Conservation (phyloP, 2,113 vertebrate species). For the Triplophysa siluroides region DNA sequence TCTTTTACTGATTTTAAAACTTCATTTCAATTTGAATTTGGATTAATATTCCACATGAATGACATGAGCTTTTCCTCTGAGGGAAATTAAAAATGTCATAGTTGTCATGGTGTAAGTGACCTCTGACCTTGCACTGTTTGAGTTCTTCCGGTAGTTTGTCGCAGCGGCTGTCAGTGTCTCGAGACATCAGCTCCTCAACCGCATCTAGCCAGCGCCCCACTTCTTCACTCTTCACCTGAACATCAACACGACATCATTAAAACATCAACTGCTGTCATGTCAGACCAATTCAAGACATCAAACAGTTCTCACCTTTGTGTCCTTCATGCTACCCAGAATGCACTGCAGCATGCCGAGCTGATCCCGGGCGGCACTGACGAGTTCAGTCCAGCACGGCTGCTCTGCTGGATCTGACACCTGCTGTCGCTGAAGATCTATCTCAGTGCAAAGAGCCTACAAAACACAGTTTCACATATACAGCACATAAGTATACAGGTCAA, state of each 20-base stretch:
- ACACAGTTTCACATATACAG: neutral
- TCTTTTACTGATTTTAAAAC: no score
- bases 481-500: no score
- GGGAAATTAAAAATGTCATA: neutral
- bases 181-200: slow-evolving; percentile 82
- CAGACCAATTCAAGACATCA: neutral
- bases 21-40: no score
- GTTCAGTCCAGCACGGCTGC: slow-evolving; percentile 79
- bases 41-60: neutral
- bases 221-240: slow-evolving; percentile 78
- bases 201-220: slow-evolving; percentile 83
- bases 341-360: slow-evolving; percentile 83
- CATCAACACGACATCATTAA: neutral
- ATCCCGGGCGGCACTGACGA: slow-evolving; percentile 77
- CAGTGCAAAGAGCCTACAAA: slow-evolving; percentile 71
- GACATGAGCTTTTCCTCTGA: neutral
- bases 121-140: slow-evolving; percentile 83
- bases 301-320: slow-evolving; percentile 79
- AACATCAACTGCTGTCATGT: neutral
- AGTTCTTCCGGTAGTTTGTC: slow-evolving; percentile 83
- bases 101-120: neutral
- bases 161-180: slow-evolving; percentile 70
- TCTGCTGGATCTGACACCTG: slow-evolving; percentile 76
- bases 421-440: slow-evolving; percentile 79
- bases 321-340: slow-evolving; percentile 80